phyloP scores from a whole-genome alignment of 2,797 vertebrate species.

The Antennarius maculatus region DNA sequence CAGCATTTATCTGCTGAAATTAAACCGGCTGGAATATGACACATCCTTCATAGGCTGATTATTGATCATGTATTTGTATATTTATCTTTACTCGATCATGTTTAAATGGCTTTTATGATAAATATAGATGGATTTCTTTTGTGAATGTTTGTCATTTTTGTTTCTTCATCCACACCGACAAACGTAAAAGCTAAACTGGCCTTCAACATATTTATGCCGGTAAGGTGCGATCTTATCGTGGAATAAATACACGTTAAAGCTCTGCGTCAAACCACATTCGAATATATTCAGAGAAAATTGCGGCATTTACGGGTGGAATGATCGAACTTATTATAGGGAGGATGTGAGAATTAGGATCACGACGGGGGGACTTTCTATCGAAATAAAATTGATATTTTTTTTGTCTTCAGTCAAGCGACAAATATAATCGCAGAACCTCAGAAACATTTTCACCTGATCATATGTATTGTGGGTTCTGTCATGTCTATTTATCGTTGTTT shows the following conservation, averaged over 20 bases:
- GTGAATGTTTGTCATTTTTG: not conserved
- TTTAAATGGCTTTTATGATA: not conserved
- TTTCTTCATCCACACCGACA: not conserved
- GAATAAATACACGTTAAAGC: not conserved
- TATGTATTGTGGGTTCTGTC: not conserved
- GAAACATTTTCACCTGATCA: not conserved
- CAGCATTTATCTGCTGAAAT: not conserved
- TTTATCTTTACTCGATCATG: not conserved
- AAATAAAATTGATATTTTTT: constrained; percentile 18
- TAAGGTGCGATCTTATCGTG: not conserved
- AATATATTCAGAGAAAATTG: not conserved
- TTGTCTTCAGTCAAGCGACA: constrained; percentile 1
- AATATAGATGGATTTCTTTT: not conserved
- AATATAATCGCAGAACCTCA: not conserved
- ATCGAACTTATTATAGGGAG: not conserved
- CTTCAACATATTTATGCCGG: constrained; percentile 19
- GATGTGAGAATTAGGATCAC: not conserved
- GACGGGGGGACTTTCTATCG: constrained; percentile 12
- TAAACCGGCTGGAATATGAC: not conserved
- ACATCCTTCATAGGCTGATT: not conserved
- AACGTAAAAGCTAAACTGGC: constrained; percentile 25
- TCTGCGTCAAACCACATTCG: not conserved
- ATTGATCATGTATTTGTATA: not conserved
- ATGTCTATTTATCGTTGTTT: constrained; percentile 17
- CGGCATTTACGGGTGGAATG: not conserved